Conservation (phyloP, 2,113 vertebrate genomes). For the Asarcornis scutulata region DNA sequence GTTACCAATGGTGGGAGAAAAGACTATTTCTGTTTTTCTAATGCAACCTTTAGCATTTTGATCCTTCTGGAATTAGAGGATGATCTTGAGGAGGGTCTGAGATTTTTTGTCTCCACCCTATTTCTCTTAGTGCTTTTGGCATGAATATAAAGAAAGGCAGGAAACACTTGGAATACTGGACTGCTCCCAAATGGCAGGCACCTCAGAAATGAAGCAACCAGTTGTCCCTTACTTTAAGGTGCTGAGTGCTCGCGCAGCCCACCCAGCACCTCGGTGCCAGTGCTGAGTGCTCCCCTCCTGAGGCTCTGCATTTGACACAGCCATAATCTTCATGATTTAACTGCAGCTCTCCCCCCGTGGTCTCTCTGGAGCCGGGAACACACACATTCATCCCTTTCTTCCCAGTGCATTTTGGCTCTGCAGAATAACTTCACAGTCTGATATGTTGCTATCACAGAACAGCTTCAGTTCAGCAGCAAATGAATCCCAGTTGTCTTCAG, state of each 20-base stretch:
- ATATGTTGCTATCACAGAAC: neutral
- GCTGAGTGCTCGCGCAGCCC: neutral
- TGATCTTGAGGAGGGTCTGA: slow-evolving; percentile 50
- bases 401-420: neutral
- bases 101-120: slow-evolving; percentile 36
- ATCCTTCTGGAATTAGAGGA: slow-evolving; percentile 61
- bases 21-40: slow-evolving; percentile 59
- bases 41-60: slow-evolving; percentile 69
- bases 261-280: neutral
- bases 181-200: slow-evolving; percentile 44
- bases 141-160: slow-evolving; percentile 42
- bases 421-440: neutral
- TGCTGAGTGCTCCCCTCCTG: neutral
- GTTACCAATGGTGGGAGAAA: slow-evolving; percentile 59
- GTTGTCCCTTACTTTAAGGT: neutral
- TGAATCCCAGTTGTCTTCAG: neutral
- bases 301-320: neutral
- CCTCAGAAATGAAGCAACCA: neutral
- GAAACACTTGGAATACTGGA: slow-evolving; percentile 33
- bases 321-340: neutral
- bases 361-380: neutral
- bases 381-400: neutral
- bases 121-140: slow-evolving; percentile 50
- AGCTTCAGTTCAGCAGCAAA: neutral
- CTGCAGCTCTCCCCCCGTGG: neutral